Conservation (phyloP, 2,888 invertebrate species). For the Drosophila affinis region DNA sequence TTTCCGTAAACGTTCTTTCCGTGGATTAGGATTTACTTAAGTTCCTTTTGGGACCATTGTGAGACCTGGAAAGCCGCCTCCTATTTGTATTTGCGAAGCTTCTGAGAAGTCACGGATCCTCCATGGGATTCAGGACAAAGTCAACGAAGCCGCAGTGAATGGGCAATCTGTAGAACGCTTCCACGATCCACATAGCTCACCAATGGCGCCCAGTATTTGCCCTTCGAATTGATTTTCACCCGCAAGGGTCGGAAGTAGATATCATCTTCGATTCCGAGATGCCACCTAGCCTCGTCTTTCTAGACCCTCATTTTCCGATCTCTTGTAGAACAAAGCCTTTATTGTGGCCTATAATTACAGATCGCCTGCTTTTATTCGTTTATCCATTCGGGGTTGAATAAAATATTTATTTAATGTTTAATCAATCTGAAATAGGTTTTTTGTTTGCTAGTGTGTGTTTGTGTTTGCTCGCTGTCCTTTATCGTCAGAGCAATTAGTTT, state of each 20-base stretch:
- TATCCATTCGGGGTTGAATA: constrained; percentile 29
- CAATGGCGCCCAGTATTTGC: too few species aligned
- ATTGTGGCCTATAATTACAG: constrained; percentile 17
- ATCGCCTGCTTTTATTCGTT: constrained; percentile 10
- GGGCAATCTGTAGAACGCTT: too few species aligned
- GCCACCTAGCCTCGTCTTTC: background rate
- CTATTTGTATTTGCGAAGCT: background rate
- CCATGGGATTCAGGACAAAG: too few species aligned
- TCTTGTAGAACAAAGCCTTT: background rate
- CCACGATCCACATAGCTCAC: too few species aligned
- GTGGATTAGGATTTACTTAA: background rate
- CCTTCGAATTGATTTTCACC: too few species aligned
- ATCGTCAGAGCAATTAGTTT: constrained; percentile 53
- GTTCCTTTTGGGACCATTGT: background rate
- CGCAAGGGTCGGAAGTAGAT: background rate
- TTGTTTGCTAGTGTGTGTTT: background rate
- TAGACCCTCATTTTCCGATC: background rate
- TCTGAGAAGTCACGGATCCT: background rate
- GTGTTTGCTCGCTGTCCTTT: constrained; percentile 37
- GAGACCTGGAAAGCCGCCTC: background rate
- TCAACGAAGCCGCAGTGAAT: too few species aligned
- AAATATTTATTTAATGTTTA: constrained; percentile 43
- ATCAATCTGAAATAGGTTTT: constrained; percentile 36
- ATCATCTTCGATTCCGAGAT: background rate
- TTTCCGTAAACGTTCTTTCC: too few species aligned